Evolutionary conservation across 2,888 invertebrate genomes (phyloP).

Genomic region (Dusona sp.): DNA sequence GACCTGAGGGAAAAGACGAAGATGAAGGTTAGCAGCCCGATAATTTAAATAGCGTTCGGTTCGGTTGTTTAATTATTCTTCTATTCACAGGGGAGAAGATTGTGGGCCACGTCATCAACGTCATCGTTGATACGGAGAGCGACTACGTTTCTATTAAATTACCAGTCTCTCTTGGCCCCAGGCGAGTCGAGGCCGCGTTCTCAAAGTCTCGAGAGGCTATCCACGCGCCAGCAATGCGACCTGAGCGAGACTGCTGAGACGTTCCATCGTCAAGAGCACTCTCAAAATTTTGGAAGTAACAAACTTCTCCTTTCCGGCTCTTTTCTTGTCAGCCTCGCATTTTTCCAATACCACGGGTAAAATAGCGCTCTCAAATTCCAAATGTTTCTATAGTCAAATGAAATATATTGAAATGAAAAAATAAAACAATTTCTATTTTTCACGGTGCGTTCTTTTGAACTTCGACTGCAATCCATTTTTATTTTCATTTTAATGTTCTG

Average conservation of each 20-base stretch:
- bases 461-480: neutral
- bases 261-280: constrained; percentile 35
- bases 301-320: constrained; percentile 3
- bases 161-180: constrained; percentile 37
- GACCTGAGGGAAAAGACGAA: neutral
- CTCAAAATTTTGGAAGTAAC: constrained; percentile 4
- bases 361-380: constrained; percentile 1
- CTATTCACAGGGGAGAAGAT: constrained; percentile 50
- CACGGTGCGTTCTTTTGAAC: neutral
- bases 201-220: constrained; percentile 45
- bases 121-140: constrained; percentile 26
- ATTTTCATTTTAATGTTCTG: constrained; percentile 3
- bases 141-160: constrained; percentile 64
- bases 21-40: constrained; percentile 35
- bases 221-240: neutral
- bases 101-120: constrained; percentile 59
- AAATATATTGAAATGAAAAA: neutral
- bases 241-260: constrained; percentile 20
- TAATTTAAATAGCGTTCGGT: constrained; percentile 65
- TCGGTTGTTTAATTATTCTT: constrained; percentile 71
- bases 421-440: neutral
- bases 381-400: neutral
- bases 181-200: constrained; percentile 39
- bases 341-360: neutral
- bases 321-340: constrained; percentile 4